Conservation (phyloP, 2,888 invertebrate genomes). For the Lasius fuliginosus region DNA sequence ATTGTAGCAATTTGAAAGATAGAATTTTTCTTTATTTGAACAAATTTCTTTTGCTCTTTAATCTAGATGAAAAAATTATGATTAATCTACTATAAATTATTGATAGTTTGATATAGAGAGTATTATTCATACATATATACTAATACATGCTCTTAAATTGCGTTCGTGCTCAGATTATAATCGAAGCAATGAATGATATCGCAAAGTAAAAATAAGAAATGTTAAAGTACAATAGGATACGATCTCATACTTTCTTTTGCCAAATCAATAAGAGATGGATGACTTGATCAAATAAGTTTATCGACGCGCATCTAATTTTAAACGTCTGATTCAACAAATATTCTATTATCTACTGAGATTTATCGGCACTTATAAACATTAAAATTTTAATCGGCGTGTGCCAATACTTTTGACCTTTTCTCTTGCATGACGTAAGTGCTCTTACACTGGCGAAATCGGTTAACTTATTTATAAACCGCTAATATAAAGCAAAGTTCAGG, state of each 20-base stretch:
- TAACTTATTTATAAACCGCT: slow-evolving; percentile 57
- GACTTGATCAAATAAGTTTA: slow-evolving; percentile 15
- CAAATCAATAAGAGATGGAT: slow-evolving; percentile 17
- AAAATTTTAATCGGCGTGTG: slow-evolving; percentile 37
- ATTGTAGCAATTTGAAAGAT: neutral
- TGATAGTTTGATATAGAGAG: neutral
- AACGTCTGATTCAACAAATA: slow-evolving; percentile 24
- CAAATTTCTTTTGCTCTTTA: neutral
- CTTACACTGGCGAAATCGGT: slow-evolving; percentile 35
- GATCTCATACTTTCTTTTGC: neutral
- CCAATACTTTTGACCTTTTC: slow-evolving; percentile 56
- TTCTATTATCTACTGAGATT: slow-evolving; percentile 16
- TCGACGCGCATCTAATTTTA: slow-evolving; percentile 35
- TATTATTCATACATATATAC: neutral
- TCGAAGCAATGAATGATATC: neutral
- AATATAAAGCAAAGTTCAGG: slow-evolving; percentile 56
- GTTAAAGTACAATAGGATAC: slow-evolving; percentile 16
- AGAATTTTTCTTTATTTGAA: neutral
- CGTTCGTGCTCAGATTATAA: slow-evolving; percentile 12
- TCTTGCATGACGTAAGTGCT: slow-evolving; percentile 36
- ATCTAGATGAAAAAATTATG: neutral
- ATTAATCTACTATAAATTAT: neutral
- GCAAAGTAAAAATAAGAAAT: neutral
- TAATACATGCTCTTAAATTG: neutral
- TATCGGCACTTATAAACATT: slow-evolving; percentile 20